A percentile compares a stretch with the other conserved stretches of the same genome.
phyloP scores from a whole-genome alignment of 30 jellyfish, hydroid and myxozoan species.

The Phacellophora camtschatica region DNA sequence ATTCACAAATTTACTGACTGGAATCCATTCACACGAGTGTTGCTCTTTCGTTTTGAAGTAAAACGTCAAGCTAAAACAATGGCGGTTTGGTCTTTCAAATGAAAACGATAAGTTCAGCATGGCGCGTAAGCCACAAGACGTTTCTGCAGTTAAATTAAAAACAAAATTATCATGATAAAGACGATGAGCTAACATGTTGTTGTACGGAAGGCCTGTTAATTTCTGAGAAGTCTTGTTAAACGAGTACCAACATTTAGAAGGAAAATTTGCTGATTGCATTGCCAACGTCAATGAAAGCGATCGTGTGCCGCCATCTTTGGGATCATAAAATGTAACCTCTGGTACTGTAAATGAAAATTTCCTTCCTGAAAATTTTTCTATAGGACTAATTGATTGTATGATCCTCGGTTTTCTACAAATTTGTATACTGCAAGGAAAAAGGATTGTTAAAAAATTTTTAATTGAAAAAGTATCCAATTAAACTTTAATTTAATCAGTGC shows the following conservation, averaged over 20 bases:
- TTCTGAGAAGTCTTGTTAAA: conserved; percentile 31
- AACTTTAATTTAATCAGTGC: no score
- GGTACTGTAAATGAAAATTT: conserved; percentile 13
- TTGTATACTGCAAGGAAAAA: background rate
- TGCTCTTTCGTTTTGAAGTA: background rate
- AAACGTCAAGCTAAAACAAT: conserved; percentile 47
- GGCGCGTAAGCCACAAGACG: conserved; percentile 24
- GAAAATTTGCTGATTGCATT: background rate
- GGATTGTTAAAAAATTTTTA: no score
- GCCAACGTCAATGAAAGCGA: background rate
- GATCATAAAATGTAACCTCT: conserved; percentile 77
- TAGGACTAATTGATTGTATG: background rate
- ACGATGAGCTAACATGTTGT: background rate
- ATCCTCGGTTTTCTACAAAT: conserved; percentile 24
- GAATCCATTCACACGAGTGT: conserved; percentile 47
- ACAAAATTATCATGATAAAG: background rate
- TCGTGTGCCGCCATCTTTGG: conserved; percentile 85
- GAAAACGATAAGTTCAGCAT: conserved; percentile 18
- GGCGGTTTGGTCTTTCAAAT: conserved; percentile 30
- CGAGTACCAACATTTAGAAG: conserved; percentile 31
- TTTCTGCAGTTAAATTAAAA: conserved; percentile 28
- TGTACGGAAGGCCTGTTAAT: conserved; percentile 34
- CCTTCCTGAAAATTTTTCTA: conserved; percentile 31
- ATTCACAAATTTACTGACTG: conserved; percentile 19
- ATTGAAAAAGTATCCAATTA: no score